phyloP scores from a whole-genome alignment of 2,888 invertebrate genomes.

The Torymus aiolomorphi region DNA sequence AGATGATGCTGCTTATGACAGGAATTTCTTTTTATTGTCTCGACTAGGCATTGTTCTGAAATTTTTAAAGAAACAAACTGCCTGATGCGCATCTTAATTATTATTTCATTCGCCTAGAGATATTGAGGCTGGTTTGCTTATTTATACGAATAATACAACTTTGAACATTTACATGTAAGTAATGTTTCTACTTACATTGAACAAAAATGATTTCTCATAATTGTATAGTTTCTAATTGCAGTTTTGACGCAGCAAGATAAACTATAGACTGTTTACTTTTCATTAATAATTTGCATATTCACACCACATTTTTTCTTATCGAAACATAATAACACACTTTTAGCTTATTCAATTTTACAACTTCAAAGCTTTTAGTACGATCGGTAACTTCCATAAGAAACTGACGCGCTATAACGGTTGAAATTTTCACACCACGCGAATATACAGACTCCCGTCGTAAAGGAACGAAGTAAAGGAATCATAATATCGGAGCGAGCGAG shows the following conservation, averaged over 20 bases:
- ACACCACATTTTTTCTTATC: background rate
- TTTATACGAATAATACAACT: no score
- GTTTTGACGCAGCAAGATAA: background rate
- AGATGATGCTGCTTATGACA: background rate
- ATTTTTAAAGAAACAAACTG: no score
- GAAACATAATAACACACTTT: background rate
- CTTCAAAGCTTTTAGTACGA: background rate
- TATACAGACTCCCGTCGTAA: background rate
- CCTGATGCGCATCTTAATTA: no score
- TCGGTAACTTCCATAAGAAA: background rate
- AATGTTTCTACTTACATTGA: no score
- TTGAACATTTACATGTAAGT: no score
- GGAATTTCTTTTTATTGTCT: no score
- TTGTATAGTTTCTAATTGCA: background rate
- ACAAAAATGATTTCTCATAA: no score
- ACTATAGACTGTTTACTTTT: background rate
- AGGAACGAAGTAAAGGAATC: background rate
- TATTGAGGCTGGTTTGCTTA: no score
- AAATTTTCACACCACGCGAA: background rate
- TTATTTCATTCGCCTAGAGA: no score
- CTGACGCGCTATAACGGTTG: background rate
- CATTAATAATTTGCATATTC: background rate
- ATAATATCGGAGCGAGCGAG: slow-evolving; percentile 6
- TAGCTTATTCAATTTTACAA: background rate
- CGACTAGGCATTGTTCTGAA: no score